A percentile compares a stretch with the other conserved stretches of the same genome.
Conservation (phyloP, 2,888 invertebrate species). For the Aphrophora alni region DNA sequence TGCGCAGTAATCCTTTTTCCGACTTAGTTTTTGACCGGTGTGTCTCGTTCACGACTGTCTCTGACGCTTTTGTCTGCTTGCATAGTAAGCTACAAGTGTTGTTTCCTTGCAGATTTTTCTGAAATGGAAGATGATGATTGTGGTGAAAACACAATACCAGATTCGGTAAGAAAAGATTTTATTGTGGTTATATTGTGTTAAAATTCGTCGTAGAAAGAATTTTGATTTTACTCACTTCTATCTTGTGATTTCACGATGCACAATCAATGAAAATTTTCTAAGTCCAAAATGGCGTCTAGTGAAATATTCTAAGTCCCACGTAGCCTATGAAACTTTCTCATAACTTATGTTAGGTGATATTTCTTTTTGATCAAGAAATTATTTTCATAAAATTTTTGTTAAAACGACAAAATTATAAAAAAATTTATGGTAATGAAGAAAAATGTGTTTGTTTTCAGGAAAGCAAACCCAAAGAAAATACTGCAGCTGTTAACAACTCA, state of each 20-base stretch:
- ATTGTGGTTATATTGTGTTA: neutral
- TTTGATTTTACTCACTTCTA: neutral
- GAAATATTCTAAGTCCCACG: slow-evolving; percentile 44
- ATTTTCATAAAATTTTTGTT: no score
- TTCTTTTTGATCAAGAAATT: neutral
- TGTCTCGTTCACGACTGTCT: slow-evolving; percentile 24
- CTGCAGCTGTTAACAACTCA: slow-evolving; percentile 56
- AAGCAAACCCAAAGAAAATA: slow-evolving; percentile 57
- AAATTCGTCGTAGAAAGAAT: neutral
- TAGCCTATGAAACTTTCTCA: slow-evolving; percentile 19
- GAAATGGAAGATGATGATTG: neutral
- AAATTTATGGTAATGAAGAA: slow-evolving; percentile 26
- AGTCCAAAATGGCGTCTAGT: slow-evolving; percentile 85
- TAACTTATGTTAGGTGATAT: neutral
- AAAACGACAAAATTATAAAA: neutral
- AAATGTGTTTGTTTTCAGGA: slow-evolving; percentile 54
- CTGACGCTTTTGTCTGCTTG: slow-evolving; percentile 9
- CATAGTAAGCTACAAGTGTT: neutral
- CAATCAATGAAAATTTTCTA: slow-evolving; percentile 65
- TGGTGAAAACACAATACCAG: neutral
- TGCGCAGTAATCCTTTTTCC: slow-evolving; percentile 65
- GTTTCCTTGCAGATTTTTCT: neutral
- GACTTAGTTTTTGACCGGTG: slow-evolving; percentile 47
- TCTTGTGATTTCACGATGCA: neutral
- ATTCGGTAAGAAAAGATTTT: neutral